Base-by-base conservation (phyloP, 2,888 invertebrate species). In the Lasioglossum calceatum region DNA sequence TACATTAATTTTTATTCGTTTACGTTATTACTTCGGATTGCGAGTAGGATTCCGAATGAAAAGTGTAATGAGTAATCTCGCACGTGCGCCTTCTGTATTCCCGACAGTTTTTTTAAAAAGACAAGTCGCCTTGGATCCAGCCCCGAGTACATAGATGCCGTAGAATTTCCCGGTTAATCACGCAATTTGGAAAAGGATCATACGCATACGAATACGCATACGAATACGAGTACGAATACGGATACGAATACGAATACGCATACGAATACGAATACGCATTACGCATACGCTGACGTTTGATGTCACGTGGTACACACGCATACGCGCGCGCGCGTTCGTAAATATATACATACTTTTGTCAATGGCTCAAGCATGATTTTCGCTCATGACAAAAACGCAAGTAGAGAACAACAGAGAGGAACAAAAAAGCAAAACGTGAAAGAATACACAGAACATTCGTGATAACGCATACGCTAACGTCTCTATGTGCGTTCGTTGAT, bases 41-140 rank as follows among this genome's bases (percentile, higher is more conserved):
- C 85, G 86, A 87, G 77, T 91, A 87, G 86, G 87, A 83, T 82
- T 84, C 72, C 87, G 47, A 87, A 84, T 84, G 23, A 73, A 85
- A 81, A 84, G 74, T 78, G 77, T 89, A 85, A 91, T 82, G 81
- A 90, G 91, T 91, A 91, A 93, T 92, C 92, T 93, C 92, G 92
- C 93, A 93, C 93, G 93, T 94, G 93, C 93, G 93, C 94, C 93
- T 94, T 94, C 94, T 94, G 91, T 93, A 94, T 94, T 94, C 93
- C 93, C 93, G 94, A 94, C 94, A 94, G 94, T 94, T 94, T 94
- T 94, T 94, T 94, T 93, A 94, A 94, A 94, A 90, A 92, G 89
- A 92, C 92, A 93, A 94, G 92, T 92, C 92, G 90, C 91, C 93
- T 93, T 93, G 93, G 93, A 93, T 92, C 93, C 93, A 93, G 93